Percentiles rank a stretch among this genome's conserved stretches.
These are phyloP conservation scores for Chrysomela aeneicollis DNA, from an alignment of 2,888 invertebrate genomes.

Conservation along the genomic window DNA sequence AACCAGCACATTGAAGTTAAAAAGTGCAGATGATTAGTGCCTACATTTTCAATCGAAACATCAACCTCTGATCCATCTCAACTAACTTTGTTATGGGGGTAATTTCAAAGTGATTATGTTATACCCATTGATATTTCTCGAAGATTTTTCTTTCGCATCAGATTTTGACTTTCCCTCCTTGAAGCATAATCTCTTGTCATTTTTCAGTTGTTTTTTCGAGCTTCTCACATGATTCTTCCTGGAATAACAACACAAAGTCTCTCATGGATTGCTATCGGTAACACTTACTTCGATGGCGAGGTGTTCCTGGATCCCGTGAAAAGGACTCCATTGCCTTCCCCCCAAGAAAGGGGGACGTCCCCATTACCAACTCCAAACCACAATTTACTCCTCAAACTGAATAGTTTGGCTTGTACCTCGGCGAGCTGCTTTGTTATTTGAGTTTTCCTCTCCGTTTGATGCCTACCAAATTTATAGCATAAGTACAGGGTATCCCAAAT, in stretches of 20 bases:
- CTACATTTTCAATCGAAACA: neutral
- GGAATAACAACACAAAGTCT: constrained; percentile 9
- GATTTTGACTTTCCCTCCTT: constrained; percentile 44
- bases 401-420: constrained; percentile 74
- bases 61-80: constrained; percentile 13
- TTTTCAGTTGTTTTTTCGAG: constrained; percentile 40
- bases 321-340: constrained; percentile 48
- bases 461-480: constrained; percentile 27
- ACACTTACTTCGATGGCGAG: constrained; percentile 43
- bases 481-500: too few relatives aligned
- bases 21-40: too few relatives aligned
- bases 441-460: constrained; percentile 54
- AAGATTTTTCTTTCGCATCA: constrained; percentile 44
- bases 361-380: constrained; percentile 72
- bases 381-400: constrained; percentile 74
- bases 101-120: constrained; percentile 50
- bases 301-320: constrained; percentile 27
- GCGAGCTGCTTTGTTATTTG: constrained; percentile 61
- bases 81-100: constrained; percentile 40
- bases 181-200: constrained; percentile 42
- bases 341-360: constrained; percentile 71
- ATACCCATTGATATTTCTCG: constrained; percentile 53
- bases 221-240: constrained; percentile 40
- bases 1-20: too few relatives aligned
- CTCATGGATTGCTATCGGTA: neutral